Evolutionary conservation across 2,888 invertebrate species (phyloP).

Genomic region (Yponomeuta sedellus): DNA sequence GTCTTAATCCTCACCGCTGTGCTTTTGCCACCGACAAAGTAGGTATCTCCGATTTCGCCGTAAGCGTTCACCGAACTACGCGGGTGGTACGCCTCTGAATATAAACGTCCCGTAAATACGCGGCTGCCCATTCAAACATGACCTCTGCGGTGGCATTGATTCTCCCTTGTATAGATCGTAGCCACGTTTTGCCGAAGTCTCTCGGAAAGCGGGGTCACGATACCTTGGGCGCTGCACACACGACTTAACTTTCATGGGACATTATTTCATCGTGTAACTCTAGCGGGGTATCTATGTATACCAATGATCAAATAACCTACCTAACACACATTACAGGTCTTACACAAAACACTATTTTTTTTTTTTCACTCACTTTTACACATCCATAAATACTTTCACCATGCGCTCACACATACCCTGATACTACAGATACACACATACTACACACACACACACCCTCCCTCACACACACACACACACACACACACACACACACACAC

Average conservation of each 20-base stretch:
- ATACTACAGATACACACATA: no score
- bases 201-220: not conserved
- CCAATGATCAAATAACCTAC: constrained; percentile 9
- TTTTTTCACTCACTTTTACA: no score
- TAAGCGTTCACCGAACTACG: constrained; percentile 45
- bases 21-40: constrained; percentile 29
- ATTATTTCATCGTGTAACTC: constrained; percentile 15
- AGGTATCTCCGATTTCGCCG: constrained; percentile 51
- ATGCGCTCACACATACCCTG: no score
- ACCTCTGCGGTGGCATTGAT: constrained; percentile 13
- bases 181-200: not conserved
- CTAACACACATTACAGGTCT: no score
- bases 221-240: constrained; percentile 6
- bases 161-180: constrained; percentile 7
- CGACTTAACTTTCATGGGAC: constrained; percentile 15
- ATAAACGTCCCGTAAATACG: constrained; percentile 57
- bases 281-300: constrained; percentile 12
- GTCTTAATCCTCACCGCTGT: constrained; percentile 2
- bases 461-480: no score
- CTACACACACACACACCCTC: no score
- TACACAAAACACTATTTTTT: no score
- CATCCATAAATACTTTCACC: no score
- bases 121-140: constrained; percentile 29
- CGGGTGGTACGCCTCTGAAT: constrained; percentile 63
- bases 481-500: no score